Evolutionary conservation across 1,140 invertebrate species (phyloP).

Genomic region (Drosophila eugracilis): DNA sequence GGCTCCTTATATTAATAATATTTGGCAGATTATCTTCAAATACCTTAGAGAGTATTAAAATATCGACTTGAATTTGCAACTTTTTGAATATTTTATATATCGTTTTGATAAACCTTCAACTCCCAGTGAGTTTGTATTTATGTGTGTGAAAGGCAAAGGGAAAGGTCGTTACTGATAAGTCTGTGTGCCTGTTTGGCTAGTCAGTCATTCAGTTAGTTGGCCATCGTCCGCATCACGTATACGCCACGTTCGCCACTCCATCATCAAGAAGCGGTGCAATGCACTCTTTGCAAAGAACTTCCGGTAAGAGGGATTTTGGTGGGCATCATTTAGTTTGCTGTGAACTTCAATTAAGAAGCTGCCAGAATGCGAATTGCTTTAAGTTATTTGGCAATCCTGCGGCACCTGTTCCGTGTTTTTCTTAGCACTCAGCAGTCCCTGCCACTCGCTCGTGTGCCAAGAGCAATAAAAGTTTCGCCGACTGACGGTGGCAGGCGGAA

Average conservation of each 20-base stretch:
- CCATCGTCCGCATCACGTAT: constrained; percentile 18
- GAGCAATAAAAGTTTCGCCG: constrained; percentile 61
- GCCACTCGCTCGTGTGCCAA: constrained; percentile 27
- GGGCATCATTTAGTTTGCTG: constrained; percentile 35
- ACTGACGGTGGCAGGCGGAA: constrained; percentile 63
- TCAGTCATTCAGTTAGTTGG: constrained; percentile 10
- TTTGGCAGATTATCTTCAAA: neutral
- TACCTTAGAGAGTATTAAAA: neutral
- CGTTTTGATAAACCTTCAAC: constrained; percentile 35
- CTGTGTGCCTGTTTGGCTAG: constrained; percentile 23
- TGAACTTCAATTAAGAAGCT: constrained; percentile 60
- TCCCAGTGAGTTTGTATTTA: constrained; percentile 35
- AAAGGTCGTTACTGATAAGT: constrained; percentile 79
- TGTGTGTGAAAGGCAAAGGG: constrained; percentile 38
- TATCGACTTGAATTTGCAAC: neutral
- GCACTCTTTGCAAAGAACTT: constrained; percentile 45
- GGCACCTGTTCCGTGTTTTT: constrained; percentile 26
- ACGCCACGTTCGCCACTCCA: constrained; percentile 14
- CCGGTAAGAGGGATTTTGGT: constrained; percentile 53
- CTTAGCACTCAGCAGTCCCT: constrained; percentile 24
- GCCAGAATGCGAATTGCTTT: constrained; percentile 45
- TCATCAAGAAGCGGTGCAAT: constrained; percentile 41
- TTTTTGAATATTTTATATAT: constrained; percentile 45
- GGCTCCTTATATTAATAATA: no score
- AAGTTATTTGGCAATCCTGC: constrained; percentile 61